Base-by-base conservation (phyloP, 2,113 vertebrate genomes). In the Garra rufa region DNA sequence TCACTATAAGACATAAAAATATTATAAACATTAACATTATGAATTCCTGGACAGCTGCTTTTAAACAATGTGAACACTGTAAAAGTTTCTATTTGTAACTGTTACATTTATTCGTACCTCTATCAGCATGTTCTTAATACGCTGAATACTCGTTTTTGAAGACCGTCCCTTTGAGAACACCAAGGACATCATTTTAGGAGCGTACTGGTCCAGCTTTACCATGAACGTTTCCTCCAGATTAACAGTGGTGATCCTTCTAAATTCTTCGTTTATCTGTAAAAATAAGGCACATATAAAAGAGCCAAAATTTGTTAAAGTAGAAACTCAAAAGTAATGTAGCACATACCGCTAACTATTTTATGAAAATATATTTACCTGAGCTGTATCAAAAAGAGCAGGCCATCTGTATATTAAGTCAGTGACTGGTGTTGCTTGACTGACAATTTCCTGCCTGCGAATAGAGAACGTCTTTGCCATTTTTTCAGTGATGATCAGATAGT, bases 381-480 rank as follows among this genome's bases (percentile, higher is more conserved):
- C 46, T 17, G 73, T 14, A 28, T 24, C 26, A 15, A 83, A 88
- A 74, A 88, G 84, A 57, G 80, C 55, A 34, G 86, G 86, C 73
- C 83, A 87, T 57, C 73, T 17, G 44, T 82, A 41, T 83, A 74
- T 83, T 19, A 86, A 55, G 24, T 73, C 75, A 75, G 3, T 75
- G 43, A 86, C 24, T 43, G 67, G 26, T 67, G 30, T 76, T 30
- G 84, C 69, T 15, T 65, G 26, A 75, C 44, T 83, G 75, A 85
- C 81, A 63, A 79, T 48, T 77, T 86, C 84, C 59, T 82, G 74
- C 8, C 71, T 77, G 63, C 59, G 63, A 48, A 88, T 21, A 67
- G 87, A 88, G 59, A 88, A 88, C 1, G 83, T 87, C 78, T 61
- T 87, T 48, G 79, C 80, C 86, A 87, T 87, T 74, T 87, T 87